Evolutionary conservation across 2,888 invertebrate species (phyloP), one percentile per base, ranked within the genome.

Genomic region (Brachylomia viminalis): DNA sequence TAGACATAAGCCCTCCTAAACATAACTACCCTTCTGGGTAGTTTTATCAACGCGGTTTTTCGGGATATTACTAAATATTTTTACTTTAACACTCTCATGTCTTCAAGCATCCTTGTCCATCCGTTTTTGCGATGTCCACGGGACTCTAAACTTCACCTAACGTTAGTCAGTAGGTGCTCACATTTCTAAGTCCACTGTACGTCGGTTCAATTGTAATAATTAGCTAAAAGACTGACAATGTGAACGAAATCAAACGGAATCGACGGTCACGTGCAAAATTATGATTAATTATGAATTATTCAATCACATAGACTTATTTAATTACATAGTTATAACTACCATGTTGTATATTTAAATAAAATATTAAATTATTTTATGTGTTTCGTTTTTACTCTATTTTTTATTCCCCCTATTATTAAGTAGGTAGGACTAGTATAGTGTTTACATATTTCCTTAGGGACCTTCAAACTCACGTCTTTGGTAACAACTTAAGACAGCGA

Each of bases 331-430:
- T 94, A 92, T 93, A 92, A 94, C 91, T 95, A 95, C 92, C 92
- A 94, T 95, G 96, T 96, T 96, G 95, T 96, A 96, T 95, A 96
- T 95, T 95, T 94, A 94, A 96, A 95, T 95, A 94, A 95, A 95
- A 93, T 92, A 92, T 91, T 92, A 88, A 79, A 88, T 87, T 84
- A 82, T 80, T 76, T 65, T 68, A 3, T 68, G 73, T 54, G 62
- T 78, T 79, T 79, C 61, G 62, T 59, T 82, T 78, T 83, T 72
- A 17, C 20, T 59, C 17, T 30, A 10, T 4, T 58, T 56, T 56
- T 58, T 30, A 30, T 27, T 27, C 27, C 56, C 7, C n/a, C n/a
- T n/a, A n/a, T n/a, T n/a, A n/a, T n/a, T n/a, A n/a, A n/a, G n/a
- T n/a, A n/a, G n/a, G n/a, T n/a, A n/a, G n/a, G n/a, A n/a, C n/a